Conservation (phyloP, 2,888 invertebrate genomes). For the Lasioglossum vierecki region DNA sequence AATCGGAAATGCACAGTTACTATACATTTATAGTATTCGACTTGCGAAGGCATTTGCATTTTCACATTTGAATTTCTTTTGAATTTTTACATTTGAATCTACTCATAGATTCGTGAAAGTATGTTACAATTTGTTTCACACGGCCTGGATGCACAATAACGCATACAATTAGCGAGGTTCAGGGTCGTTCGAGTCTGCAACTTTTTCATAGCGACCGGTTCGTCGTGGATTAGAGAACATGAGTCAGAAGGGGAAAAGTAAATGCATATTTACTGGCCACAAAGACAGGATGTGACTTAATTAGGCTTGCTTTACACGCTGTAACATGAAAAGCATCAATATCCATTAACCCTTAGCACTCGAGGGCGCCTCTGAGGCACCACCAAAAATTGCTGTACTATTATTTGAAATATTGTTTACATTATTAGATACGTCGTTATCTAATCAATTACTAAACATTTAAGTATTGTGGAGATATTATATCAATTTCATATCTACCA, state of each 20-base stretch:
- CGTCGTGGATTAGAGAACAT: constrained; percentile 68
- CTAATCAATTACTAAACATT: too few relatives aligned
- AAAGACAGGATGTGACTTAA: constrained; percentile 79
- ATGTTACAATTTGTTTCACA: constrained; percentile 11
- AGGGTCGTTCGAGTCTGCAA: constrained; percentile 60
- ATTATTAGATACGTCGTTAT: too few relatives aligned
- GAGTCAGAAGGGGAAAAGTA: constrained; percentile 70
- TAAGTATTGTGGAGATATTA: too few relatives aligned
- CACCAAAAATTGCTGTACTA: too few relatives aligned
- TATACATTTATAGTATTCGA: background rate
- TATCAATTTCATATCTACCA: too few relatives aligned
- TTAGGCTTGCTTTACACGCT: constrained; percentile 70
- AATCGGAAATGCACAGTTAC: too few relatives aligned
- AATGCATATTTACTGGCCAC: constrained; percentile 47
- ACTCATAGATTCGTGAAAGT: background rate
- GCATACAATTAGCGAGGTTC: constrained; percentile 48
- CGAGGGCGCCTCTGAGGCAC: too few relatives aligned
- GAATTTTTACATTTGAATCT: background rate
- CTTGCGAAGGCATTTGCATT: background rate
- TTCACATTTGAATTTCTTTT: background rate
- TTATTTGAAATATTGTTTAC: too few relatives aligned
- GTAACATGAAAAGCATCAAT: background rate
- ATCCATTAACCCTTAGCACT: too few relatives aligned
- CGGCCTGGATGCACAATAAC: constrained; percentile 36
- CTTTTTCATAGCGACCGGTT: constrained; percentile 64